Evolutionary conservation across 2,888 invertebrate species (phyloP), one percentile per base, ranked within the genome.

Genomic region (Amphipoea oculea): DNA sequence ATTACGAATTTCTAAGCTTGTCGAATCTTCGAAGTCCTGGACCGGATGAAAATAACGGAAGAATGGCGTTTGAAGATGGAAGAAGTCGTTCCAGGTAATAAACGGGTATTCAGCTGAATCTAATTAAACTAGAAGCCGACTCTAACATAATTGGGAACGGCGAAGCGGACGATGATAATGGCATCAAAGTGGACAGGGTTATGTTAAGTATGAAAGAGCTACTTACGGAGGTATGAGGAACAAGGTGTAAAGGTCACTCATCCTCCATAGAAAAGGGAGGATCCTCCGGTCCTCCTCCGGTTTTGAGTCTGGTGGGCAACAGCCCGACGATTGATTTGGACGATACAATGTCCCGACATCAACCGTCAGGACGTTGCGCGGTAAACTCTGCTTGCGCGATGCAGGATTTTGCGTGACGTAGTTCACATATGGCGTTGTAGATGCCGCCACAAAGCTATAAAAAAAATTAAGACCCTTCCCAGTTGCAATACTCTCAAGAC

Each of bases 401-500:
- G 57, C 23, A 57, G 23, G n/a, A n/a, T 57, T 11, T n/a, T 11
- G 23, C 9, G 23, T 57, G 57, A 57, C 57, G 23, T n/a, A 11
- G n/a, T n/a, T n/a, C 57, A 4, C 23, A 11, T n/a, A 3, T 9
- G 11, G 57, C 57, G 4, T n/a, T n/a, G 23, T 57, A 57, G 57
- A 57, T 57, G 23, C 9, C 23, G 23, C 57, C 9, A n/a, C 57
- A 57, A 73, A 7, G 11, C 23, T 6, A 6, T 17, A 12, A 23
- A 54, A 23, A 54, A 75, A 62, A 42, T 6, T 0, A 66, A 11
- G 7, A n/a, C 3, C 5, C 17, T 67, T 45, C 3, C 7, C 45
- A n/a, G 20, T 83, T 68, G 68, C 81, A 80, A 76, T 40, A 66
- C 73, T 63, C 0, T 23, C 20, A 54, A 70, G 0, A 67, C 75